phyloP scores from a whole-genome alignment of 2,888 invertebrate genomes.

The Pedicia rivosa region DNA sequence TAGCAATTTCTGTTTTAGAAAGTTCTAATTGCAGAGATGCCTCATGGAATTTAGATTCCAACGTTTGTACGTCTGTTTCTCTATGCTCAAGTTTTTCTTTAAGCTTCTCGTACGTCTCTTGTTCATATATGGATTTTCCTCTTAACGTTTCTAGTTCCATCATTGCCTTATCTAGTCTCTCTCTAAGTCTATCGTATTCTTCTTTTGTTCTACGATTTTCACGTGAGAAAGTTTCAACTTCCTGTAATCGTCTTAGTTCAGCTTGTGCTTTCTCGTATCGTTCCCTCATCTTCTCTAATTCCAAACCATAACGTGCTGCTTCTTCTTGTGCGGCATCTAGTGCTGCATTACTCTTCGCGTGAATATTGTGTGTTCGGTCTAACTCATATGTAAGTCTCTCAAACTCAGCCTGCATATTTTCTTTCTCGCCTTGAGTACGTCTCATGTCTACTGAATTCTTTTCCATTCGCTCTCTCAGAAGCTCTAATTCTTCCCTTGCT shows the following conservation, averaged over 20 bases:
- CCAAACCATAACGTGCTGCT: constrained; percentile 67
- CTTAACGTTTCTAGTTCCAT: constrained; percentile 66
- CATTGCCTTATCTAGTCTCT: constrained; percentile 64
- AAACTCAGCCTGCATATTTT: constrained; percentile 68
- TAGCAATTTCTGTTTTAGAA: constrained; percentile 60
- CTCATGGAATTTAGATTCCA: constrained; percentile 65
- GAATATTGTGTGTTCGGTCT: constrained; percentile 73
- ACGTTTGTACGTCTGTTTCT: constrained; percentile 57
- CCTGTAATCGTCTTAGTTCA: constrained; percentile 69
- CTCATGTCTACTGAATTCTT: constrained; percentile 74
- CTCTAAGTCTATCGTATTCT: constrained; percentile 65
- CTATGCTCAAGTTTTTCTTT: constrained; percentile 60
- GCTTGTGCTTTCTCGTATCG: constrained; percentile 74
- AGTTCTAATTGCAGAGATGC: constrained; percentile 65
- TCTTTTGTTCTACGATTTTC: constrained; percentile 64
- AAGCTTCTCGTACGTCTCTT: constrained; percentile 55
- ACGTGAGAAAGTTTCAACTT: constrained; percentile 62
- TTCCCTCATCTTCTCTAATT: constrained; percentile 80
- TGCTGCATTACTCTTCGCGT: constrained; percentile 67
- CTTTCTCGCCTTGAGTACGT: constrained; percentile 67
- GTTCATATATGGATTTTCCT: constrained; percentile 63
- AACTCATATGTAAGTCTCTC: constrained; percentile 74
- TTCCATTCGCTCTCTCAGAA: constrained; percentile 76
- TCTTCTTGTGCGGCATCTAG: constrained; percentile 85
- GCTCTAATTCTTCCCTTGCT: constrained; percentile 75